Conservation (phyloP, 2,113 vertebrate species). For the Nothobranchius kuhntae region DNA sequence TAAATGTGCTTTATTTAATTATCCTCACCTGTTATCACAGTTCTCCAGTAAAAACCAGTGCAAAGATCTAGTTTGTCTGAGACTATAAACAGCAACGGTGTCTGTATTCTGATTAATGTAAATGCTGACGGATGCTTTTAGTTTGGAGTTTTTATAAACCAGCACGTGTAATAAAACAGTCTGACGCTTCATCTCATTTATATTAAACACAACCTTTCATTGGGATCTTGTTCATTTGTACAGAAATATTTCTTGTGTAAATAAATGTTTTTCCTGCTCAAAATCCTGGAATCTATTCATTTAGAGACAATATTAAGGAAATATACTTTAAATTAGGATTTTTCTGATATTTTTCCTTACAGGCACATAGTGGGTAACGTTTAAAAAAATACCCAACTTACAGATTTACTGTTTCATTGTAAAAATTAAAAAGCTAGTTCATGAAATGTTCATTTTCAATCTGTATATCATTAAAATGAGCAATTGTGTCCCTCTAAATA, state of each 20-base stretch:
- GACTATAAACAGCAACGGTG: too few species aligned
- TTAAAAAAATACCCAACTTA: background rate
- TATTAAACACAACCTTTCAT: too few species aligned
- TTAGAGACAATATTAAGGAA: background rate
- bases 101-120: too few species aligned
- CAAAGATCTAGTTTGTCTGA: too few species aligned
- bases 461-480: background rate
- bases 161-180: too few species aligned
- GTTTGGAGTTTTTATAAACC: too few species aligned
- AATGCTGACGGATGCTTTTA: too few species aligned
- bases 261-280: conserved; percentile 41
- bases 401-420: background rate
- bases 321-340: too few species aligned
- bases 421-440: background rate
- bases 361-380: background rate
- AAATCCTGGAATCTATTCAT: background rate
- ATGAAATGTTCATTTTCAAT: background rate
- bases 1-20: background rate
- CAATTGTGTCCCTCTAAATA: background rate
- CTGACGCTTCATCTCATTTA: too few species aligned
- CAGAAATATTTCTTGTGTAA: conserved; percentile 32
- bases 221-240: too few species aligned
- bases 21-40: too few species aligned
- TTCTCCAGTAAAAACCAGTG: too few species aligned
- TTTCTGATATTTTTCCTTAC: background rate